phyloP scores from a whole-genome alignment of 92 coral and sea anemone genomes.

The Parazoanthus swiftii region DNA sequence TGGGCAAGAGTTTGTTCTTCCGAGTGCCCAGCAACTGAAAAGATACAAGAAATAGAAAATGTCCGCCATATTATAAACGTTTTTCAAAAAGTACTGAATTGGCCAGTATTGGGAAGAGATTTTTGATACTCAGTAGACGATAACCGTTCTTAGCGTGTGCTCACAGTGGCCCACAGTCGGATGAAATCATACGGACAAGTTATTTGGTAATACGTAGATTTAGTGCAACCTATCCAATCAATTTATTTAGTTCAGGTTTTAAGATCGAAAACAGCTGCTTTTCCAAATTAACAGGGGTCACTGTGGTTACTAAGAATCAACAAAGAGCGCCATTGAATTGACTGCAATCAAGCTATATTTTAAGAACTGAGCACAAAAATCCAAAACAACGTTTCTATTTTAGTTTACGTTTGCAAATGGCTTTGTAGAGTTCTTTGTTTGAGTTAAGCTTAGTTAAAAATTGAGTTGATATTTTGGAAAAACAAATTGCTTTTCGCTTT shows the following conservation, averaged over 20 bases:
- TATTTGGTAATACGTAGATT: too few relatives aligned
- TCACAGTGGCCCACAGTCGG: background rate
- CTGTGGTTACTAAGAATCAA: background rate
- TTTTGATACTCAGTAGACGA: background rate
- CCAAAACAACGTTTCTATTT: background rate
- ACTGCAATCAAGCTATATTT: background rate
- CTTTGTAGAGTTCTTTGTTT: background rate
- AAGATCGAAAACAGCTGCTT: background rate
- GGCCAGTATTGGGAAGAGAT: too few relatives aligned
- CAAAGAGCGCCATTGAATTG: background rate
- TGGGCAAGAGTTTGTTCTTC: background rate
- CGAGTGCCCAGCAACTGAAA: background rate
- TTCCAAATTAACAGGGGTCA: background rate
- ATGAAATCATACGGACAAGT: background rate
- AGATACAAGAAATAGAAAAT: too few relatives aligned
- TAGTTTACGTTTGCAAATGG: background rate
- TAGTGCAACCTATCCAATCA: background rate
- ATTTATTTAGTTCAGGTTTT: background rate
- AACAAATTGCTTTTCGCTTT: background rate
- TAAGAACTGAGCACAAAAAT: background rate
- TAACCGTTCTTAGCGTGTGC: background rate
- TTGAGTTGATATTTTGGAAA: constrained; percentile 11
- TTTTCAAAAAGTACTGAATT: too few relatives aligned
- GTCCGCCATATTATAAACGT: background rate
- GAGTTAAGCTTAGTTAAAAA: background rate